Evolutionary conservation across 2,797 vertebrate species (phyloP).

Genomic region (Myioborus miniatus): DNA sequence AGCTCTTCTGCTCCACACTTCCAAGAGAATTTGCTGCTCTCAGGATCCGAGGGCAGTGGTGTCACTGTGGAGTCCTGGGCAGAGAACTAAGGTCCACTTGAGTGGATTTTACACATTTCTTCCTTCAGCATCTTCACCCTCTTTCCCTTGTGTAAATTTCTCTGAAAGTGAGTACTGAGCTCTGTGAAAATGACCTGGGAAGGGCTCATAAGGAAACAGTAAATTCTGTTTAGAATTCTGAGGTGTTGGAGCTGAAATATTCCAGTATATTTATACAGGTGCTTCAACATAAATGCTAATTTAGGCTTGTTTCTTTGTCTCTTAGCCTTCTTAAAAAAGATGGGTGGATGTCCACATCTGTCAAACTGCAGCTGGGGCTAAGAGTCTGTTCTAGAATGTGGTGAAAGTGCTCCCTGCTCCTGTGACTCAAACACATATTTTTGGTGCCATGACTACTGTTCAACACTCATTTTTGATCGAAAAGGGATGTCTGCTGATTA

Average conservation of each 20-base stretch:
- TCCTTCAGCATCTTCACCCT: background rate
- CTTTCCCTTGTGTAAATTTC: background rate
- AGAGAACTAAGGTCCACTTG: background rate
- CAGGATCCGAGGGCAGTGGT: background rate
- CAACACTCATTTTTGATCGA: background rate
- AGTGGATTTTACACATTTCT: background rate
- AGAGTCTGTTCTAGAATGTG: background rate
- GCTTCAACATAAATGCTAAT: background rate
- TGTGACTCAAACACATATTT: background rate
- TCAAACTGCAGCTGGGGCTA: background rate
- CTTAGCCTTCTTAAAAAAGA: background rate
- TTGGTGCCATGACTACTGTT: background rate
- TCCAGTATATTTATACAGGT: background rate
- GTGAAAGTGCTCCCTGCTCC: background rate
- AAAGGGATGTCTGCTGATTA: background rate
- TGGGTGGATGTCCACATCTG: background rate
- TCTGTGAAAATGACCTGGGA: background rate
- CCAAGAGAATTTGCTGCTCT: background rate
- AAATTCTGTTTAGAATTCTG: background rate
- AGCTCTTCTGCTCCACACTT: background rate
- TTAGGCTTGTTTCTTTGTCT: background rate
- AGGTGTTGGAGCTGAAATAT: background rate
- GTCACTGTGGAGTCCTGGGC: background rate
- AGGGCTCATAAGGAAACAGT: background rate
- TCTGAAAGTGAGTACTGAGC: background rate